Evolutionary conservation across 2,113 vertebrate species (phyloP).

Genomic region (Thunnus thynnus): DNA sequence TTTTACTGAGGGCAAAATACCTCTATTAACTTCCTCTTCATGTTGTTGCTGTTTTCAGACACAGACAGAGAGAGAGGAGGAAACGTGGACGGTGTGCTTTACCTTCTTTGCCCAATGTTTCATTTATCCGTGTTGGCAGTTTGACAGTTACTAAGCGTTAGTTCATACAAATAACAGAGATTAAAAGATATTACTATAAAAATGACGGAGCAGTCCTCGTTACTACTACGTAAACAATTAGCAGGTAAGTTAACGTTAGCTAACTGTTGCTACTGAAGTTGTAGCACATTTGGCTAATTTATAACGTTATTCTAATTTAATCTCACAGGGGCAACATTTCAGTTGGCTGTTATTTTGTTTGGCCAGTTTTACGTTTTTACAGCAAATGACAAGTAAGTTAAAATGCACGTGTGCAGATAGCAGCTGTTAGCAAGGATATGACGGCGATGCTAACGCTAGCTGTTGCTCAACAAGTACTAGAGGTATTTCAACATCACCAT

Average conservation of each 20-base stretch:
- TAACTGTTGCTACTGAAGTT: conserved; percentile 13
- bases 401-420: conserved; percentile 15
- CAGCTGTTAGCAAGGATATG: conserved; percentile 28
- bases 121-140: background rate
- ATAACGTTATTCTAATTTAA: too few relatives aligned
- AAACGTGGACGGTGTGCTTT: conserved; percentile 57
- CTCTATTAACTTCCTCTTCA: rapidly evolving
- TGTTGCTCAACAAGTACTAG: conserved; percentile 31
- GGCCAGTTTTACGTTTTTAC: background rate
- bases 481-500: background rate
- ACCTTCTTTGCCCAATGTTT: background rate
- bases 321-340: background rate
- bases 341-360: background rate
- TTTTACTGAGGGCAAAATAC: rapidly evolving
- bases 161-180: background rate
- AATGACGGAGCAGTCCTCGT: conserved; percentile 84
- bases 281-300: background rate
- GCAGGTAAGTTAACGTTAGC: conserved; percentile 77
- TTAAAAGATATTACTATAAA: background rate
- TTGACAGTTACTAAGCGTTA: background rate
- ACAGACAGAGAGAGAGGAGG: background rate
- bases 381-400: background rate
- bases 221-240: conserved; percentile 86
- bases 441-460: conserved; percentile 2
- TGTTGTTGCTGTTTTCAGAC: conserved; percentile 34